A percentile compares a stretch with the other conserved stretches of the same genome.
phyloP scores from a whole-genome alignment of 1,140 invertebrate species.

The Bombus waltoni region DNA sequence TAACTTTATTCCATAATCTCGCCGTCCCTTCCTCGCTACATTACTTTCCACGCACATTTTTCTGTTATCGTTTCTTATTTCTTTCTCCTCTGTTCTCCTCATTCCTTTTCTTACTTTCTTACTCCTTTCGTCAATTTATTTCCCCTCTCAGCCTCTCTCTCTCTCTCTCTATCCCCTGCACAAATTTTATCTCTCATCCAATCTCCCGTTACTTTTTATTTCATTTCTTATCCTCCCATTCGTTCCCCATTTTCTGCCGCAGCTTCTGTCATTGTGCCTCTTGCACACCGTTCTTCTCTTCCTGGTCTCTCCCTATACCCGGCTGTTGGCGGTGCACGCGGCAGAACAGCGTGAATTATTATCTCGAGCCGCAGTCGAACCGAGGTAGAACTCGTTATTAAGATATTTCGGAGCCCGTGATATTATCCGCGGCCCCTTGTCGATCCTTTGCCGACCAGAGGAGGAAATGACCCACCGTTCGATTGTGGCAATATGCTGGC shows the following conservation, averaged over 20 bases:
- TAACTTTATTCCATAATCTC: not conserved
- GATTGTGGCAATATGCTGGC: not conserved
- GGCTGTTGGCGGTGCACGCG: not conserved
- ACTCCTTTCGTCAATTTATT: not conserved
- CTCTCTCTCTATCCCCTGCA: no score
- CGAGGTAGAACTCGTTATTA: constrained; percentile 56
- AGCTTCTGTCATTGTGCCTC: constrained; percentile 5
- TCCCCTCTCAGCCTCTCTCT: not conserved
- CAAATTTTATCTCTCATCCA: not conserved
- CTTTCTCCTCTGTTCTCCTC: not conserved
- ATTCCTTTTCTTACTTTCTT: not conserved
- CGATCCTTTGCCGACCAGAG: not conserved
- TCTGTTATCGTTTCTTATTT: not conserved
- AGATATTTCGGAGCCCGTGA: constrained; percentile 61
- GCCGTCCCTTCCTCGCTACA: not conserved
- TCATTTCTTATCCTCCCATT: constrained; percentile 1
- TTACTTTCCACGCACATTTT: not conserved
- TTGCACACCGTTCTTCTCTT: not conserved
- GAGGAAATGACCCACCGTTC: not conserved
- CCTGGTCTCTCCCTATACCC: not conserved
- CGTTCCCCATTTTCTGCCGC: constrained; percentile 10
- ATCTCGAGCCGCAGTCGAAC: constrained; percentile 52
- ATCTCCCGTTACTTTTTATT: constrained; percentile 21
- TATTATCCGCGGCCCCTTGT: constrained; percentile 48
- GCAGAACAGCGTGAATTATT: constrained; percentile 68